Evolutionary conservation across 2,113 vertebrate genomes (phyloP).

Genomic region (Zootoca vivipara): DNA sequence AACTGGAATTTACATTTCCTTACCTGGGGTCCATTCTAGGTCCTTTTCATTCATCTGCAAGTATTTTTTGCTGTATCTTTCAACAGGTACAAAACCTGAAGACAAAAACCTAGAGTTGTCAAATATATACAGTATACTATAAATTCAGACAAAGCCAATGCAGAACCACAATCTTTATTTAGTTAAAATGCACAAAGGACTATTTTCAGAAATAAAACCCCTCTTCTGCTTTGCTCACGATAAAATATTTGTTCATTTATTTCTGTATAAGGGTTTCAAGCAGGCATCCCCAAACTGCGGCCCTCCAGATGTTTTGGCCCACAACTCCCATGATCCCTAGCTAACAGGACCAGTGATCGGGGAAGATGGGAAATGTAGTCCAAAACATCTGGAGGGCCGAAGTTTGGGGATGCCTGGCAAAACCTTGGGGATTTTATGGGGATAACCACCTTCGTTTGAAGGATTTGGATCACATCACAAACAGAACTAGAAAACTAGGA

Average conservation of each 20-base stretch:
- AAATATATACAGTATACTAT: neutral
- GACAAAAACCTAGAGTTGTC: conserved; percentile 30
- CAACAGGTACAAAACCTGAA: conserved; percentile 74
- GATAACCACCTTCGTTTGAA: too few relatives aligned
- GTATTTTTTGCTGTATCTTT: conserved; percentile 87
- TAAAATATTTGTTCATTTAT: neutral
- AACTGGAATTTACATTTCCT: conserved; percentile 17
- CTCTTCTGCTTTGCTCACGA: neutral
- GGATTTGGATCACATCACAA: too few relatives aligned
- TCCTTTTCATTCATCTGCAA: conserved; percentile 64
- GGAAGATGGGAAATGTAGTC: too few relatives aligned
- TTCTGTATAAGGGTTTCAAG: neutral
- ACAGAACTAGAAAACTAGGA: too few relatives aligned
- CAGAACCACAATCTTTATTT: neutral
- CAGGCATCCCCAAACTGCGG: too few relatives aligned
- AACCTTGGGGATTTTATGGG: too few relatives aligned
- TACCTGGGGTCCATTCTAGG: conserved; percentile 86
- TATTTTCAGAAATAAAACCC: neutral
- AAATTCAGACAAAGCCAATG: neutral
- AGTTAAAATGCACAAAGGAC: neutral
- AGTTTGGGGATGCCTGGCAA: too few relatives aligned
- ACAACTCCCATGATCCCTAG: too few relatives aligned
- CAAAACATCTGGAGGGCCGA: too few relatives aligned
- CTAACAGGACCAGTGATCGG: too few relatives aligned
- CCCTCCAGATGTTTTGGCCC: too few relatives aligned